Evolutionary conservation across 2,113 vertebrate species (phyloP), one percentile per base, ranked within the genome.

Genomic region (Morphnarchus princeps): DNA sequence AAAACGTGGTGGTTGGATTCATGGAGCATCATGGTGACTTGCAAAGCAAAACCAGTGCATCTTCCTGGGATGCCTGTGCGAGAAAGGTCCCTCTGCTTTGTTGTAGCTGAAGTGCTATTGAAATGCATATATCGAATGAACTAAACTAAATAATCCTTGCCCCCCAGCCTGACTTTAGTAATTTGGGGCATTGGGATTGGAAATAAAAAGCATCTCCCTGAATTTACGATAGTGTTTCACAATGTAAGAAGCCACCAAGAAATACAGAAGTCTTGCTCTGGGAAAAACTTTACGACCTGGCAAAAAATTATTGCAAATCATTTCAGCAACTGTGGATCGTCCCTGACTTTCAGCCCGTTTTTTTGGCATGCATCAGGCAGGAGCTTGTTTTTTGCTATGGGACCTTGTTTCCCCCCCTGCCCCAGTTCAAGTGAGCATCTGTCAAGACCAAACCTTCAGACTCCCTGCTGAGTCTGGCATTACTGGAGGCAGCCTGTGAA

Each of bases 1-100:
- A 29, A 32, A 85, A 73, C 16, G 36, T 13, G 17, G 36, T 59
- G 65, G 9, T 58, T 95, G 70, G 58, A 28, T 94, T 87, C 89
- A 12, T 0, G 0, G 47, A 18, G 26, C 10, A 21, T 47, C 1
- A 1, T 5, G 15, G 4, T 49, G 55, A 36, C 28, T 40, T 36
- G 59, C 20, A 34, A 45, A 79, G 76, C 26, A 78, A 72, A 96
- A 71, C 55, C 19, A 47, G 57, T 2, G 0, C 18, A 1, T 55
- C 34, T 71, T 67, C 50, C 52, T 61, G 25, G n/a, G 78, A 13
- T 40, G n/a, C 43, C 24, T 47, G 42, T 50, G 80, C 16, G 38
- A 61, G 62, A 69, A 50, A 29, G 36, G 24, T 52, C 26, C 29
- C 34, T 89, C 43, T 2, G 12, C 38, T 54, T 78, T 47, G 42